These are phyloP conservation scores for Cygnus buccinator DNA, from an alignment of 2,113 vertebrate genomes.

Conservation along the genomic window DNA sequence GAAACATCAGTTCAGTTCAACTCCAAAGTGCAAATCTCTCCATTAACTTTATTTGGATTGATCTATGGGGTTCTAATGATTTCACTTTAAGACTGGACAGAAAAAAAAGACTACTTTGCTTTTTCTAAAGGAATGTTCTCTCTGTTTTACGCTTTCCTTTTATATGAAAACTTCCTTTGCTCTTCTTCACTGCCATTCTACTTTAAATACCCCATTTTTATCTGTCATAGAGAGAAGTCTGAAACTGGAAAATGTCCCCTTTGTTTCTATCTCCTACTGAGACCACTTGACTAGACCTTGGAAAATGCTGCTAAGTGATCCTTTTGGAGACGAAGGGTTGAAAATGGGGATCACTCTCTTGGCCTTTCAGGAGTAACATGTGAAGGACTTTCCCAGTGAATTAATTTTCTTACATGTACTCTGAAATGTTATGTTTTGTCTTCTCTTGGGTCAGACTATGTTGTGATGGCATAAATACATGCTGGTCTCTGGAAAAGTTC, in stretches of 20 bases:
- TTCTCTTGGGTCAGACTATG: neutral
- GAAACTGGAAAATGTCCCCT: neutral
- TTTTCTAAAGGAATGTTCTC: neutral
- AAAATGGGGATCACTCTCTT: neutral
- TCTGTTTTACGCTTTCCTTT: neutral
- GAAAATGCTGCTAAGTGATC: neutral
- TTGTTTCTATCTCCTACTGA: neutral
- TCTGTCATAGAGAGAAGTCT: neutral
- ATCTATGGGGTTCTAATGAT: neutral
- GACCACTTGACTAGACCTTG: neutral
- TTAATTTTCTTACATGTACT: neutral
- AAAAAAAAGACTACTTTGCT: neutral
- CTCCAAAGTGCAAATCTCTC: neutral
- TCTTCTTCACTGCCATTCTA: neutral
- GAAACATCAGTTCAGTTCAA: neutral
- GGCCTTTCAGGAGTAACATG: neutral
- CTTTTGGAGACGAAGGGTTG: neutral
- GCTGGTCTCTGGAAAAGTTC: neutral
- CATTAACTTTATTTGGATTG: neutral
- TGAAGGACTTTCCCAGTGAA: neutral
- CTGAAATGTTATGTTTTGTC: neutral
- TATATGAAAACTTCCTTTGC: neutral
- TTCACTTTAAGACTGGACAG: neutral
- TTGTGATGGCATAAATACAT: slow-evolving; percentile 5
- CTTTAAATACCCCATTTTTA: neutral